These are phyloP conservation scores for Rhabdophis nuchalis DNA, from an alignment of 2,797 vertebrate species.

Conservation along the genomic window DNA sequence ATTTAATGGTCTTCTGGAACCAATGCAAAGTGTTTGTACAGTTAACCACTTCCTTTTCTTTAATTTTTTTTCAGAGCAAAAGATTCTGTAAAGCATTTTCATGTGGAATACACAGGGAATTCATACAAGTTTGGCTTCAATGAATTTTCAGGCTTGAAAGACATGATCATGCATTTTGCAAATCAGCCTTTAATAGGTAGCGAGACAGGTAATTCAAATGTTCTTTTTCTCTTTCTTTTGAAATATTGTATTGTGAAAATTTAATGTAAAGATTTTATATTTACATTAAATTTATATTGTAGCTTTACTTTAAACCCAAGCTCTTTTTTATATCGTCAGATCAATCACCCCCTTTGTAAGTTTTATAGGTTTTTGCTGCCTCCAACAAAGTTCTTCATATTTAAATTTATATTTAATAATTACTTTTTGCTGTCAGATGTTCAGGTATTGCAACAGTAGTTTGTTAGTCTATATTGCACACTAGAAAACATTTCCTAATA, in stretches of 20 bases:
- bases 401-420: background rate
- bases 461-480: background rate
- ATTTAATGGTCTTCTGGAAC: background rate
- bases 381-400: background rate
- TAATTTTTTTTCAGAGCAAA: slow-evolving; percentile 79
- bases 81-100: slow-evolving; percentile 96
- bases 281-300: background rate
- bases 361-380: background rate
- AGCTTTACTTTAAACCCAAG: background rate
- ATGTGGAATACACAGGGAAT: slow-evolving; percentile 75
- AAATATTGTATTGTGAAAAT: background rate
- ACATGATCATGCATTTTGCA: slow-evolving; percentile 90
- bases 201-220: slow-evolving; percentile 81
- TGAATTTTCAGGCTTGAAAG: slow-evolving; percentile 80
- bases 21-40: background rate
- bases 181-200: slow-evolving; percentile 95
- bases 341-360: background rate
- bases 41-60: background rate
- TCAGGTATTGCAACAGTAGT: background rate
- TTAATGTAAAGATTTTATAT: background rate
- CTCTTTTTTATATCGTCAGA: background rate
- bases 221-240: background rate
- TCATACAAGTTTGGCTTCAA: slow-evolving; percentile 89
- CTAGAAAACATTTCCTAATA: background rate
- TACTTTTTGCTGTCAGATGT: background rate